Percentiles rank a stretch among this genome's conserved stretches.
Conservation (phyloP, 2,113 vertebrate genomes). For the Vulpes ferrilata region DNA sequence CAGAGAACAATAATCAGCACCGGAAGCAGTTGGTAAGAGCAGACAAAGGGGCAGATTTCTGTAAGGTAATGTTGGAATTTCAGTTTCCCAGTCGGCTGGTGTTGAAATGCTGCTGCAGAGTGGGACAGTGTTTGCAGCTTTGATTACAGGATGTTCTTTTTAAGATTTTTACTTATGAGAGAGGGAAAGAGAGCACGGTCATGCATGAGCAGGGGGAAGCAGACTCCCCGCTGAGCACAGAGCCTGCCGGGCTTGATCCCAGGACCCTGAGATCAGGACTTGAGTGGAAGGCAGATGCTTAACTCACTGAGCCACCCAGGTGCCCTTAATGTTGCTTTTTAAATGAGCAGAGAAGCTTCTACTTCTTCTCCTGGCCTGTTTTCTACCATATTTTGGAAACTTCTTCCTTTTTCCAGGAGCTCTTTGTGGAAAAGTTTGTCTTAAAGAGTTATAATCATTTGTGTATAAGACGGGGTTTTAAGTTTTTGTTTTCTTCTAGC, state of each 20-base stretch:
- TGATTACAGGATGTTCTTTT: no score
- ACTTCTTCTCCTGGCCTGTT: background rate
- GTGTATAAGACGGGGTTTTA: background rate
- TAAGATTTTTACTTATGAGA: no score
- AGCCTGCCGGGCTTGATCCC: background rate
- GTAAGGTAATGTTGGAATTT: background rate
- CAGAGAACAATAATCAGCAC: background rate
- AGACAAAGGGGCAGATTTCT: background rate
- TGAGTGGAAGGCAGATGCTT: background rate
- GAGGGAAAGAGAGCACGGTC: no score
- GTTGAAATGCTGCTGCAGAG: background rate
- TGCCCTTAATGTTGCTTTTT: background rate
- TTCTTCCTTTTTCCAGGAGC: background rate
- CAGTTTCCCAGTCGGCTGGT: background rate
- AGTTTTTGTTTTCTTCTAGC: background rate
- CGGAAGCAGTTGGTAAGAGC: background rate
- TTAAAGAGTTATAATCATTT: background rate
- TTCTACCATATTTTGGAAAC: background rate
- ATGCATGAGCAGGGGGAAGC: no score
- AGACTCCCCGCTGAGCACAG: background rate
- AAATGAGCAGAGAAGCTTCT: background rate
- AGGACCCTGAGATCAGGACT: background rate
- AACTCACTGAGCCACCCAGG: background rate
- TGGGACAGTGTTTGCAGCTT: background rate
- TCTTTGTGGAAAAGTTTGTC: background rate